These are phyloP conservation scores for Copsychus sechellarum DNA, from an alignment of 2,113 vertebrate genomes.

Conservation along the genomic window DNA sequence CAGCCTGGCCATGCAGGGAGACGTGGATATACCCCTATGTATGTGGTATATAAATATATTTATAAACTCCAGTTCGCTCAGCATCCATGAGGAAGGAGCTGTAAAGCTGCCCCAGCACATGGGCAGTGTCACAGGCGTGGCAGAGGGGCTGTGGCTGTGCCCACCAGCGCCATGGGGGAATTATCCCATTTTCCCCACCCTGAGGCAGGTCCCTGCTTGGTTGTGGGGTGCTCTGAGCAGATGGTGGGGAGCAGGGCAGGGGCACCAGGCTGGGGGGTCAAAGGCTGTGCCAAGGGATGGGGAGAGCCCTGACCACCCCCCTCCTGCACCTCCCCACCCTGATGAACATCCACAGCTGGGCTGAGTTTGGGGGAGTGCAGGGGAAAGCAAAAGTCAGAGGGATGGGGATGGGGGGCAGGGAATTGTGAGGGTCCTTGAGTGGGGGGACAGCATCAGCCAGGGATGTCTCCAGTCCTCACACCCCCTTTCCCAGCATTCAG, in stretches of 20 bases:
- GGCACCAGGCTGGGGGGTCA: fast-evolving
- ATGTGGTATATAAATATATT: fast-evolving
- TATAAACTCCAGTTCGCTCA: fast-evolving
- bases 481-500: not conserved
- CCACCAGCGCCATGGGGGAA: fast-evolving
- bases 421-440: fast-evolving
- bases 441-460: not conserved
- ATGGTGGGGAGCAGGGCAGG: not conserved
- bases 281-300: not conserved
- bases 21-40: fast-evolving
- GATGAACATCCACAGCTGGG: not conserved
- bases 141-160: not conserved
- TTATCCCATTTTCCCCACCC: fast-evolving
- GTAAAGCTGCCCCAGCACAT: not conserved
- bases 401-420: fast-evolving
- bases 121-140: fast-evolving
- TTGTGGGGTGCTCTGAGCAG: not conserved
- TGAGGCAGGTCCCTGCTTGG: fast-evolving
- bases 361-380: fast-evolving
- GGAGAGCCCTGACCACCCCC: fast-evolving
- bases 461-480: not conserved
- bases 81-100: not conserved
- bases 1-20: not conserved
- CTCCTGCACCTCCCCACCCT: not conserved
- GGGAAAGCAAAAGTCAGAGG: not conserved